Evolutionary conservation across 2,113 vertebrate species (phyloP).

Genomic region (Scophthalmus maximus): DNA sequence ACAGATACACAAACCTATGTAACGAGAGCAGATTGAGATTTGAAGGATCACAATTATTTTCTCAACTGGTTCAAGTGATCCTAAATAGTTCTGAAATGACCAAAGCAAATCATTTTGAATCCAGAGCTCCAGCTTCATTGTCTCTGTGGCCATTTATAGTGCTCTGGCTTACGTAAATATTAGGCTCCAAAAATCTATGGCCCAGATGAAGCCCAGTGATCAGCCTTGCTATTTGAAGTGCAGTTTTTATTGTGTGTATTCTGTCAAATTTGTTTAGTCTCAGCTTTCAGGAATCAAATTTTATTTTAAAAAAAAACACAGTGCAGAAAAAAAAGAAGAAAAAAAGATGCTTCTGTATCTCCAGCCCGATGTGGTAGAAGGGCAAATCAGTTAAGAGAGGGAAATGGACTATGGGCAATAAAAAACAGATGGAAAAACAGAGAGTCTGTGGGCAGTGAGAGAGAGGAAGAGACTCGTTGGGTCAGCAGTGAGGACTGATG

Average conservation of each 20-base stretch:
- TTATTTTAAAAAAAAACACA: constrained; percentile 18
- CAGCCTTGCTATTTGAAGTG: constrained; percentile 30
- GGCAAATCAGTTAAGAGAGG: constrained; percentile 53
- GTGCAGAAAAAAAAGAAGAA: neutral
- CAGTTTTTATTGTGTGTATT: constrained; percentile 15
- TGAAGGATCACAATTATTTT: constrained; percentile 75
- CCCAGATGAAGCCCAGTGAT: constrained; percentile 42
- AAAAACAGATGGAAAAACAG: constrained; percentile 64
- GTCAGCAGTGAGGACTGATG: constrained; percentile 60
- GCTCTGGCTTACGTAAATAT: constrained; percentile 3
- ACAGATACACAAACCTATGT: constrained; percentile 22
- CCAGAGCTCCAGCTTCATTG: constrained; percentile 24
- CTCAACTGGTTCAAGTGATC: constrained; percentile 73
- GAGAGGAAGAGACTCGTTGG: constrained; percentile 48
- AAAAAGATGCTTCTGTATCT: constrained; percentile 22
- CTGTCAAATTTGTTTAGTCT: constrained; percentile 12
- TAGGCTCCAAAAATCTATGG: constrained; percentile 34
- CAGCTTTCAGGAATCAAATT: constrained; percentile 7
- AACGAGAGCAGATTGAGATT: constrained; percentile 66
- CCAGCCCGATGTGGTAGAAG: constrained; percentile 24
- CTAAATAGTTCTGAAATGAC: constrained; percentile 68
- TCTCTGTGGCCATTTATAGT: constrained; percentile 44
- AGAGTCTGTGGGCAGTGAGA: constrained; percentile 61
- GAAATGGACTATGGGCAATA: constrained; percentile 55
- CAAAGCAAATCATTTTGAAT: constrained; percentile 36